Conservation (phyloP, 2,113 vertebrate genomes). For the Phycodurus eques region DNA sequence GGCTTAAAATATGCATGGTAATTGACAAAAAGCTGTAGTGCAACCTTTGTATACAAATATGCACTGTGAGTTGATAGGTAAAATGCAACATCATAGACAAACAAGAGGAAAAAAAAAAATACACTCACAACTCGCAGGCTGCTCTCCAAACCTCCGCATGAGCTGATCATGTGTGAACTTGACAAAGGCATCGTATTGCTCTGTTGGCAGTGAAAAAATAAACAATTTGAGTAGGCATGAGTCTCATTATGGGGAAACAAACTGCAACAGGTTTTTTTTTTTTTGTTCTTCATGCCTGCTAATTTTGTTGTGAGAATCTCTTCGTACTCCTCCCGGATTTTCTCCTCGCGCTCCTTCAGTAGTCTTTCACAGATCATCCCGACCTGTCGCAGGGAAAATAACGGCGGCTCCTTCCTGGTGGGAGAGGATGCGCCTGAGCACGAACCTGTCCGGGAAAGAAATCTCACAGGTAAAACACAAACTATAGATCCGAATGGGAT, state of each 20-base stretch:
- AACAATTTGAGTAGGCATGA: background rate
- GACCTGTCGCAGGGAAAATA: conserved; percentile 96
- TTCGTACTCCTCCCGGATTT: conserved; percentile 96
- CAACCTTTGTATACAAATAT: too few species aligned
- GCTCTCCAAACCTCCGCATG: conserved; percentile 98
- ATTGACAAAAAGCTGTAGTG: too few species aligned
- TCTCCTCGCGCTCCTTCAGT: conserved; percentile 96
- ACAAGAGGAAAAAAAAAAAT: background rate
- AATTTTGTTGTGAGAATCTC: conserved; percentile 96
- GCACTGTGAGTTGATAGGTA: background rate
- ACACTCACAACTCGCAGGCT: conserved; percentile 95
- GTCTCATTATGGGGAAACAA: background rate
- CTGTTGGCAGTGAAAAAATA: conserved; percentile 61
- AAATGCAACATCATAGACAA: background rate
- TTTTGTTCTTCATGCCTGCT: conserved; percentile 76
- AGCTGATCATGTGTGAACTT: conserved; percentile 99
- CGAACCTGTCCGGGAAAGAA: conserved; percentile 66
- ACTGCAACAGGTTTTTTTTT: background rate
- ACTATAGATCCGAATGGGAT: background rate
- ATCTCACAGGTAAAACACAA: background rate
- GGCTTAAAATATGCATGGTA: too few species aligned
- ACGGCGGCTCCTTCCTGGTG: conserved; percentile 92
- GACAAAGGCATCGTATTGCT: conserved; percentile 98
- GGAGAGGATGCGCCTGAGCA: conserved; percentile 84
- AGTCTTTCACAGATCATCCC: conserved; percentile 99